Evolutionary conservation across 2,113 vertebrate genomes (phyloP).

Genomic region (Callithrix jacchus): DNA sequence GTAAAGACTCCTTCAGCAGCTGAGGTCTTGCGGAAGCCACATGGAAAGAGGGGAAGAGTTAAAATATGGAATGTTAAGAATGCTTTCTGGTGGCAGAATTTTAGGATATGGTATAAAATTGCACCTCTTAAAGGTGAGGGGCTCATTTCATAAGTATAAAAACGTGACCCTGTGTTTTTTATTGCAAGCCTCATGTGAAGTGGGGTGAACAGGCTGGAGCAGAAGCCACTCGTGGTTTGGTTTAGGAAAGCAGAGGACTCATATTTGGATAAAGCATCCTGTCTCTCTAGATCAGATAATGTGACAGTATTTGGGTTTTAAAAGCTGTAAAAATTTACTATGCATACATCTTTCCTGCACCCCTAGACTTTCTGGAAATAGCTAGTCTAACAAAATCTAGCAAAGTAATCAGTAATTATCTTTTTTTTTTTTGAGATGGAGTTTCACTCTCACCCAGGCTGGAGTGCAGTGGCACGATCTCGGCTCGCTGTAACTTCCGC

Average conservation of each 20-base stretch:
- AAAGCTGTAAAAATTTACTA: neutral
- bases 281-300: neutral
- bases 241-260: neutral
- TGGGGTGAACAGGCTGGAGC: neutral
- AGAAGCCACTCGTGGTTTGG: neutral
- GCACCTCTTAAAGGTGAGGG: neutral
- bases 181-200: neutral
- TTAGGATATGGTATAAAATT: conserved; percentile 24
- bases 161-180: neutral
- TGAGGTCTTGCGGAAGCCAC: neutral
- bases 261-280: neutral
- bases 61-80: neutral
- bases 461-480: too few species aligned
- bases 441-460: too few species aligned
- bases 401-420: neutral
- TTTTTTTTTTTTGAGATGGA: too few species aligned
- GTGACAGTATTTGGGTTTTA: conserved; percentile 14
- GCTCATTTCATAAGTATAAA: neutral
- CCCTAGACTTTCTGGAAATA: neutral
- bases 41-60: neutral
- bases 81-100: neutral
- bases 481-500: too few species aligned
- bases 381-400: neutral
- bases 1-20: neutral
- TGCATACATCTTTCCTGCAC: neutral